Conservation (phyloP, 2,797 vertebrate genomes). For the Miichthys miiuy region DNA sequence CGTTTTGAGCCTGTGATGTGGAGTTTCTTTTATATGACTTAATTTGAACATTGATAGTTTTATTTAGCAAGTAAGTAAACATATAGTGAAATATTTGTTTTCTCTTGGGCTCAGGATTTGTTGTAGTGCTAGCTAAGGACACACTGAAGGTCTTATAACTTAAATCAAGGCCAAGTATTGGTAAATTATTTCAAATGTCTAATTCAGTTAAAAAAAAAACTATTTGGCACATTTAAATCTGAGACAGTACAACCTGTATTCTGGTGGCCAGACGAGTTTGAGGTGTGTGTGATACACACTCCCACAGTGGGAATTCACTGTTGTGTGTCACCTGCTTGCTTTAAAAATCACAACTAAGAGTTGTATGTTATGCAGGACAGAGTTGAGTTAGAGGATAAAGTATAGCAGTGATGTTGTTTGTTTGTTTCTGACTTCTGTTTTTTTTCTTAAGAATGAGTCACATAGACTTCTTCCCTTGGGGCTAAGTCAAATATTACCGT, state of each 20-base stretch:
- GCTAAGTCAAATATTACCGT: conserved; percentile 38
- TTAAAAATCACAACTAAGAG: conserved; percentile 21
- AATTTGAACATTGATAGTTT: background rate
- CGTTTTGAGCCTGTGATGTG: conserved; percentile 1
- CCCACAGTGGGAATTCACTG: conserved; percentile 5
- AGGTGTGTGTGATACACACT: background rate
- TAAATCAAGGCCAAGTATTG: background rate
- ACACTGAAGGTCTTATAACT: background rate
- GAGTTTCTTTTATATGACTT: background rate
- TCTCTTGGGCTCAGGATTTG: background rate
- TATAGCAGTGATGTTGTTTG: background rate
- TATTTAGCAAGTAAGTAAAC: background rate
- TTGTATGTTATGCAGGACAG: conserved; percentile 6
- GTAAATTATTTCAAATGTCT: background rate
- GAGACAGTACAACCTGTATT: background rate
- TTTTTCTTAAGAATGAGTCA: conserved; percentile 44
- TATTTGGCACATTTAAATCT: background rate
- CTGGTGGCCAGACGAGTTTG: background rate
- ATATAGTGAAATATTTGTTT: background rate
- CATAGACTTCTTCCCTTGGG: conserved; percentile 2
- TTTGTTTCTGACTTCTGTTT: conserved; percentile 32
- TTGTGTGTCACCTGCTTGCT: background rate
- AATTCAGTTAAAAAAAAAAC: background rate
- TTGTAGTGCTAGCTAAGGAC: background rate
- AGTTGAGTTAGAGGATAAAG: conserved; percentile 20